A percentile compares a stretch with the other conserved stretches of the same genome.
phyloP scores from a whole-genome alignment of 2,888 invertebrate species.

The Galeruca laticollis region DNA sequence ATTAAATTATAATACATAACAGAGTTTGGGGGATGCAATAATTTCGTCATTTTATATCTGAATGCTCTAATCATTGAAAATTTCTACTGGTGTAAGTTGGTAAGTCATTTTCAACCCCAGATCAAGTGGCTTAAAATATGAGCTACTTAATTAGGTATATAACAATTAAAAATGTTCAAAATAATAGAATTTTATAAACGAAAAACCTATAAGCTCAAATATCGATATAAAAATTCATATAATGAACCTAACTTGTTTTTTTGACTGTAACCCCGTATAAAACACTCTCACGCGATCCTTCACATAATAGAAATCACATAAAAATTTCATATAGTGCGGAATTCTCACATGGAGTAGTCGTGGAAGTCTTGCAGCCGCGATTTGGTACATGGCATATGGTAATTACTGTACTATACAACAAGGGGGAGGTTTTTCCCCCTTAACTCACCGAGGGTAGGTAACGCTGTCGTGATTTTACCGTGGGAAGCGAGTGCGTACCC shows the following conservation, averaged over 20 bases:
- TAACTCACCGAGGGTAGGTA: slow-evolving; percentile 54
- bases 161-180: too few species aligned
- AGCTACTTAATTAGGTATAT: too few species aligned
- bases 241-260: not conserved
- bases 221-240: not conserved
- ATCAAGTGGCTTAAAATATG: too few species aligned
- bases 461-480: slow-evolving; percentile 61
- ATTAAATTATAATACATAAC: too few species aligned
- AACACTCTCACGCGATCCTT: slow-evolving; percentile 19
- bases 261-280: not conserved
- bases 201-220: too few species aligned
- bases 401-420: slow-evolving; percentile 45
- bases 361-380: slow-evolving; percentile 27
- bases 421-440: slow-evolving; percentile 50
- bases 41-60: too few species aligned
- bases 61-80: too few species aligned
- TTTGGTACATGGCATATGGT: slow-evolving; percentile 50
- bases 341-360: slow-evolving; percentile 20
- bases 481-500: slow-evolving; percentile 52
- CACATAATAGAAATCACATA: slow-evolving; percentile 19
- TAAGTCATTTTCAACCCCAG: too few species aligned
- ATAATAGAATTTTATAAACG: too few species aligned
- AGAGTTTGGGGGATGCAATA: too few species aligned
- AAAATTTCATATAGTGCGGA: slow-evolving; percentile 24
- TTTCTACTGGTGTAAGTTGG: too few species aligned